phyloP scores from a whole-genome alignment of 30 jellyfish, hydroid and myxozoan species.

The Aurelia sp. region DNA sequence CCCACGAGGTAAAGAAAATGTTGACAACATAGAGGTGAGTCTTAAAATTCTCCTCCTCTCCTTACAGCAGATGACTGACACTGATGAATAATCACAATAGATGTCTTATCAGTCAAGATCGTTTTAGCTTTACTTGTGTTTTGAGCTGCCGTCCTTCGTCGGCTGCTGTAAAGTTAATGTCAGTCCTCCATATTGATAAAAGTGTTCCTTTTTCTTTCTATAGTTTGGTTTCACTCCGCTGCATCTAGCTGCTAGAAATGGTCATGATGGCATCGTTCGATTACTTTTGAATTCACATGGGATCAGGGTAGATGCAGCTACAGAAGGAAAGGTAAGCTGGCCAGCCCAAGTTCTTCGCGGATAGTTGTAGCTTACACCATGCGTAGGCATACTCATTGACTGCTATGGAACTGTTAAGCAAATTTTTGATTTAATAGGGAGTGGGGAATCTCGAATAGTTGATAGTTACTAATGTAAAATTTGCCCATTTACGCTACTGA shows the following conservation, averaged over 20 bases:
- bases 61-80: no score
- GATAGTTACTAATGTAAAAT: no score
- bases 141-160: neutral
- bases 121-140: no score
- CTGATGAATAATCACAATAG: no score
- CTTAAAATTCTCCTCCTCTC: neutral
- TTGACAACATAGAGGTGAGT: constrained; percentile 58
- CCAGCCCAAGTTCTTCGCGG: no score
- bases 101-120: no score
- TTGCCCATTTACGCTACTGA: no score
- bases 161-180: neutral
- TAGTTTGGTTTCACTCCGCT: constrained; percentile 88
- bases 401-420: no score
- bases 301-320: constrained; percentile 80
- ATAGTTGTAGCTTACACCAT: no score
- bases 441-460: no score
- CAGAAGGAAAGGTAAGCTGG: constrained; percentile 82
- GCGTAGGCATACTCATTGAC: no score
- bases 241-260: constrained; percentile 90
- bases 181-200: neutral
- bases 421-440: no score
- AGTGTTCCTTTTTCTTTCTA: neutral
- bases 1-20: constrained; percentile 57
- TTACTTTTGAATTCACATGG: constrained; percentile 86
- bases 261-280: constrained; percentile 92